Conservation (phyloP, 2,888 invertebrate genomes). For the Athripsodes cinereus region DNA sequence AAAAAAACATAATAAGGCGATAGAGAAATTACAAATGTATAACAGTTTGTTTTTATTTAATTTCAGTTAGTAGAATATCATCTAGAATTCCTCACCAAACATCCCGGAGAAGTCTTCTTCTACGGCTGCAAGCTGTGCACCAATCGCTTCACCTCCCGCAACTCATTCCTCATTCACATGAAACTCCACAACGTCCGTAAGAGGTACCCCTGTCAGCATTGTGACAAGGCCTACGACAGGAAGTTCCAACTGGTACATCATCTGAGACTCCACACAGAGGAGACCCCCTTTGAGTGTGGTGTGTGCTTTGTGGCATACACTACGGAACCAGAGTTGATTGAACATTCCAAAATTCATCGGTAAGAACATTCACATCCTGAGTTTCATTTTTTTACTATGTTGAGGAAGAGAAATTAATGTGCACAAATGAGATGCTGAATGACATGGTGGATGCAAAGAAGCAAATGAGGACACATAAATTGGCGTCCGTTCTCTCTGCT, state of each 20-base stretch:
- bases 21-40: no score
- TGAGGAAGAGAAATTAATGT: no score
- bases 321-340: slow-evolving; percentile 15
- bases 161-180: slow-evolving; percentile 26
- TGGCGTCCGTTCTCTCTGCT: no score
- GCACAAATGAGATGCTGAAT: no score
- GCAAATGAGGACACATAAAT: no score
- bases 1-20: no score
- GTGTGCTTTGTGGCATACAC: slow-evolving; percentile 26
- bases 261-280: slow-evolving; percentile 22
- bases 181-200: slow-evolving; percentile 27
- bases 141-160: slow-evolving; percentile 26
- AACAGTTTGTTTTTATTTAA: no score
- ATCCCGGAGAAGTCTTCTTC: slow-evolving; percentile 27
- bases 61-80: slow-evolving; percentile 27
- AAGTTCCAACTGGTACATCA: slow-evolving; percentile 27
- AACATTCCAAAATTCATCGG: slow-evolving; percentile 19
- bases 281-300: slow-evolving; percentile 26
- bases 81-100: slow-evolving; percentile 26
- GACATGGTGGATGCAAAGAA: no score
- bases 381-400: no score
- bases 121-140: slow-evolving; percentile 27
- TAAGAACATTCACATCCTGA: background rate
- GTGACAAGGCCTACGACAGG: slow-evolving; percentile 26
- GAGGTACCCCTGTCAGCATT: slow-evolving; percentile 25